phyloP scores from a whole-genome alignment of 2,888 invertebrate genomes.

The Laspeyria flexula region DNA sequence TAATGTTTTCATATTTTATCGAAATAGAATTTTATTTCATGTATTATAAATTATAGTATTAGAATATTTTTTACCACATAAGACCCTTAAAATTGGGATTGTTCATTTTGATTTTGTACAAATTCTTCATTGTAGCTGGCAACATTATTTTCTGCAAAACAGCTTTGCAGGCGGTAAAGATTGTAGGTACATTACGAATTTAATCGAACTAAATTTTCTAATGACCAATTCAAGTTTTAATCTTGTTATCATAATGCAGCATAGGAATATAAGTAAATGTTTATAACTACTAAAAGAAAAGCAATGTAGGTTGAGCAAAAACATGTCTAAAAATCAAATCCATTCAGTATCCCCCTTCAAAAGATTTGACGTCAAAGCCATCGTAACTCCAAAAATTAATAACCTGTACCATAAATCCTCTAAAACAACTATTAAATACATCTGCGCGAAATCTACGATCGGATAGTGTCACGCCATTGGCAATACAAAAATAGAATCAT shows the following conservation, averaged over 20 bases:
- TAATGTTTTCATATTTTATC: background rate
- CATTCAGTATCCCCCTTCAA: background rate
- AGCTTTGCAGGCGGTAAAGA: no score
- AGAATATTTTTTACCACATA: background rate
- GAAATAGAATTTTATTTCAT: background rate
- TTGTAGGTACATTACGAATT: no score
- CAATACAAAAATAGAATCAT: conserved; percentile 59
- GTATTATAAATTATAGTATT: background rate
- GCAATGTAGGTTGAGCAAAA: no score
- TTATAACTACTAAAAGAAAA: no score
- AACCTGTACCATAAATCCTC: conserved; percentile 10
- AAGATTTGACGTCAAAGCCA: background rate
- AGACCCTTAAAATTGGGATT: no score
- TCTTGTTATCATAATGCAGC: no score
- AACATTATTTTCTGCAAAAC: no score
- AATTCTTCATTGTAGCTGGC: no score
- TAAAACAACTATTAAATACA: conserved; percentile 17
- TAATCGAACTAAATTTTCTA: no score
- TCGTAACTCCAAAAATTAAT: background rate
- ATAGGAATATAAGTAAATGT: no score
- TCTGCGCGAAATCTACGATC: conserved; percentile 28
- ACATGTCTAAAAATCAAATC: background rate
- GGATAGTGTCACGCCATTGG: conserved; percentile 49
- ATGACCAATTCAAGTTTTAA: no score
- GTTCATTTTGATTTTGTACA: no score